A percentile compares a stretch with the other conserved stretches of the same genome.
phyloP scores from a whole-genome alignment of 2,888 invertebrate genomes.

The Callimorpha dominula region DNA sequence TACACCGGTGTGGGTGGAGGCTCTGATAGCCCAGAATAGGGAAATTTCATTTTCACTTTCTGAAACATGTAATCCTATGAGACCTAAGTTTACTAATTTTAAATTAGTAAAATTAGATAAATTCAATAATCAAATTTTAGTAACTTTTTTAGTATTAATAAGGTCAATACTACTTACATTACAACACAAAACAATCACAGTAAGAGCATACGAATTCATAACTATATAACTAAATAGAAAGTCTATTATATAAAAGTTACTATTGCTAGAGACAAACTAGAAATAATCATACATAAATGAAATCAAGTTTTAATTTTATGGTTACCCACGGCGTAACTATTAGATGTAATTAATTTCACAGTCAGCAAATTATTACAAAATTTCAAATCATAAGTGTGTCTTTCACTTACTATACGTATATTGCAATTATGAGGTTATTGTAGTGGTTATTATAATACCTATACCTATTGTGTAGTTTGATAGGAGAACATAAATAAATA shows the following conservation, averaged over 20 bases:
- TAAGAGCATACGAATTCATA: neutral
- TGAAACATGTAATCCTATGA: too few species aligned
- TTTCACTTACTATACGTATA: neutral
- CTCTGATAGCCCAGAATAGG: too few species aligned
- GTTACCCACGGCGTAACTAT: neutral
- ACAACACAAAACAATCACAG: neutral
- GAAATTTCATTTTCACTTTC: too few species aligned
- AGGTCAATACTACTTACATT: slow-evolving; percentile 1
- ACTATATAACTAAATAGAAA: neutral
- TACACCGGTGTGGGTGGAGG: too few species aligned
- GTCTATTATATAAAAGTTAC: neutral
- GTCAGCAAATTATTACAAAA: neutral
- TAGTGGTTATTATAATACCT: too few species aligned
- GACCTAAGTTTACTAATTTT: too few species aligned
- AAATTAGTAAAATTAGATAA: neutral
- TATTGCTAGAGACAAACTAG: neutral
- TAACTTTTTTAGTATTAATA: neutral
- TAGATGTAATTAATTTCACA: slow-evolving; percentile 6
- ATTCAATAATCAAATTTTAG: neutral
- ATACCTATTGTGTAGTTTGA: too few species aligned
- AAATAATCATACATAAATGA: neutral
- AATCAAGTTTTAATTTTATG: neutral
- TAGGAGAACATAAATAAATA: too few species aligned
- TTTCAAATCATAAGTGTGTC: neutral
- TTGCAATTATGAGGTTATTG: neutral